Conservation (phyloP, 2,113 vertebrate genomes). For the Rhadina sibilatrix region DNA sequence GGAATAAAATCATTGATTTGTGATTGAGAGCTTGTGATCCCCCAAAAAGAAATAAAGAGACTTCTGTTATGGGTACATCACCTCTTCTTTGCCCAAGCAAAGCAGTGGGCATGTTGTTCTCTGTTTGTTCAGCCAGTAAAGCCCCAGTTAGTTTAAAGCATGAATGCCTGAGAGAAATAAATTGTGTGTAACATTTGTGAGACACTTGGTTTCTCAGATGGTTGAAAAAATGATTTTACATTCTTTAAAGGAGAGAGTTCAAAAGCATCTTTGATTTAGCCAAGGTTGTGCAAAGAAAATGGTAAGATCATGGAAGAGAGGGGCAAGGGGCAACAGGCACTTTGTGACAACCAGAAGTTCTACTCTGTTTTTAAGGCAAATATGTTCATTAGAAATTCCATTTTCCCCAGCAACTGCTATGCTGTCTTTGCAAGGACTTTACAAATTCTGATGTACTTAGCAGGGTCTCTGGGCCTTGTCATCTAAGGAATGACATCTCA, state of each 20-base stretch:
- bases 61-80: rapidly evolving
- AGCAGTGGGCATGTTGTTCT: not conserved
- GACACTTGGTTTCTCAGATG: not conserved
- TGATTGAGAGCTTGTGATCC: not conserved
- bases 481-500: not conserved
- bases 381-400: not conserved
- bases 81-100: not conserved
- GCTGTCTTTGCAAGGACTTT: not conserved
- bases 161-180: not conserved
- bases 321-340: too few species aligned
- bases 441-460: not conserved
- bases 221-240: not conserved
- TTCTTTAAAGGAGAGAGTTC: not conserved
- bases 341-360: not conserved
- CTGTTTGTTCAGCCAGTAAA: not conserved
- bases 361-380: not conserved
- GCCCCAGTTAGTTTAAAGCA: not conserved
- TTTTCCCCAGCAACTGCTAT: not conserved
- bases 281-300: not conserved
- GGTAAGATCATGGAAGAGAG: not conserved
- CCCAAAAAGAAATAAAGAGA: not conserved
- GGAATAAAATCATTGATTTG: not conserved
- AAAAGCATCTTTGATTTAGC: not conserved
- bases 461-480: not conserved
- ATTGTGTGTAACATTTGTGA: not conserved